Percentiles rank a stretch among this genome's conserved stretches.
These are phyloP conservation scores for rat (Rattus norvegicus) DNA, from an alignment of 2,113 vertebrate species.

Conservation along the genomic window DNA sequence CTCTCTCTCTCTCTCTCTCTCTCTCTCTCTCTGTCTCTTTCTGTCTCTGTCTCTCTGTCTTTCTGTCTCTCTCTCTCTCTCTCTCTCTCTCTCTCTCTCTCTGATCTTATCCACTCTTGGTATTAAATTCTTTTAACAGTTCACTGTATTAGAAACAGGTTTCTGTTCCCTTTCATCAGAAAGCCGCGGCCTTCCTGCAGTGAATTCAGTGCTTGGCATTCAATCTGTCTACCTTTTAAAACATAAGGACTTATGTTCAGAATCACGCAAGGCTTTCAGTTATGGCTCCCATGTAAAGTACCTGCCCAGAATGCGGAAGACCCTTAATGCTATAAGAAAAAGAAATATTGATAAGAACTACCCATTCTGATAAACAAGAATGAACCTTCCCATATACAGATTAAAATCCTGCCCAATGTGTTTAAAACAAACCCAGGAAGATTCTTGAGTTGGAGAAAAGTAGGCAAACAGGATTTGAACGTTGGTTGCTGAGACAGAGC, in stretches of 20 bases:
- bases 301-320: not conserved
- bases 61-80: not conserved
- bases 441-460: not conserved
- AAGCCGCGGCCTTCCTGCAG: not conserved
- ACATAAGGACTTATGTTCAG: not conserved
- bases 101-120: not conserved
- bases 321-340: not conserved
- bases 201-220: not conserved
- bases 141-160: not conserved
- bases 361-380: not conserved
- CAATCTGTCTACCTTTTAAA: not conserved
- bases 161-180: not conserved
- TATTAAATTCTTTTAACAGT: conserved; percentile 19
- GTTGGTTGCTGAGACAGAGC: fast-evolving
- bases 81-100: not conserved
- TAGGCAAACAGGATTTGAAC: not conserved
- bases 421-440: not conserved
- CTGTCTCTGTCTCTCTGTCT: not conserved
- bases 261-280: not conserved
- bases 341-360: not conserved
- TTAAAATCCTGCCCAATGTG: not conserved
- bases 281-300: not conserved
- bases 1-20: not conserved
- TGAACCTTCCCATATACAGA: not conserved
- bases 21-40: not conserved